Percentiles rank a stretch among this genome's conserved stretches.
Conservation (phyloP, 2,888 invertebrate genomes). For the Agrochola lychnidis region DNA sequence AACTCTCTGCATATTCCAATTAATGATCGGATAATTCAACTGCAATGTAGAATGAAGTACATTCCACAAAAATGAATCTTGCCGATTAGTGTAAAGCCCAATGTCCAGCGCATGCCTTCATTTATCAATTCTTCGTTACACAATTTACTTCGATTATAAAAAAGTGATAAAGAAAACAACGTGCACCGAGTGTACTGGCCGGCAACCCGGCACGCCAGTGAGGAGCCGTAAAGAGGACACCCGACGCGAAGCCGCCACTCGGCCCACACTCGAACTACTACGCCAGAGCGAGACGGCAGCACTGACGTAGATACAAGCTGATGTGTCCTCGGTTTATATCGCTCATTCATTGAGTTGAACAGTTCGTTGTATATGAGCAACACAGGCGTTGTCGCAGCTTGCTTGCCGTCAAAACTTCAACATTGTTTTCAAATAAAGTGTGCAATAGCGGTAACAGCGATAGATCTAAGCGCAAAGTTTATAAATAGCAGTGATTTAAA, state of each 20-base stretch:
- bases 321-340: slow-evolving; percentile 64
- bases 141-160: slow-evolving; percentile 4
- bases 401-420: slow-evolving; percentile 54
- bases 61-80: background rate
- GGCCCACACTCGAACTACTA: slow-evolving; percentile 48
- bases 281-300: slow-evolving; percentile 74
- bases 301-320: slow-evolving; percentile 67
- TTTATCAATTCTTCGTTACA: slow-evolving; percentile 28
- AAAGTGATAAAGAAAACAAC: slow-evolving; percentile 40
- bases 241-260: slow-evolving; percentile 44
- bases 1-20: background rate
- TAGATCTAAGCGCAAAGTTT: slow-evolving; percentile 62
- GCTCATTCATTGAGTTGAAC: slow-evolving; percentile 74
- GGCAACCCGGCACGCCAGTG: slow-evolving; percentile 29
- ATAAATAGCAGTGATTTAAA: slow-evolving; percentile 68
- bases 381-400: slow-evolving; percentile 64
- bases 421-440: slow-evolving; percentile 65
- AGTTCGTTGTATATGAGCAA: slow-evolving; percentile 64
- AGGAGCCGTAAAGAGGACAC: slow-evolving; percentile 39
- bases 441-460: slow-evolving; percentile 57
- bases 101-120: slow-evolving; percentile 9
- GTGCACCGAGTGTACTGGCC: slow-evolving; percentile 32
- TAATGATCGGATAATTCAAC: background rate
- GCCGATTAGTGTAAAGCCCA: background rate
- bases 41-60: background rate